A percentile compares a stretch with the other conserved stretches of the same genome.
Evolutionary conservation across 2,888 invertebrate genomes (phyloP).

Genomic region (Pammene fasciana): DNA sequence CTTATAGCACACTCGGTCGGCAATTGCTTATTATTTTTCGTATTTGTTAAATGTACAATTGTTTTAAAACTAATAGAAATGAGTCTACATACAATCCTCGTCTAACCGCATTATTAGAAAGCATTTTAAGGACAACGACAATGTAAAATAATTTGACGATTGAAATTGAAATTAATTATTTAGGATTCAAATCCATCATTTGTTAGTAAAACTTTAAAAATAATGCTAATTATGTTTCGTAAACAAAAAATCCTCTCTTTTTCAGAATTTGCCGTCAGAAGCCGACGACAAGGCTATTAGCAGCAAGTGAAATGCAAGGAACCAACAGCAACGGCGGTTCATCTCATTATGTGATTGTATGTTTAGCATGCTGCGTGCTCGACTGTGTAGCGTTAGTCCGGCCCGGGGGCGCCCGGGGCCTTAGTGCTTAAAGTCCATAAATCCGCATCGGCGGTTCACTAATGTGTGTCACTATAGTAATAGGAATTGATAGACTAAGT

Average conservation of each 20-base stretch:
- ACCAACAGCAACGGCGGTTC: conserved; percentile 25
- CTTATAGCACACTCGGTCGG: too few relatives aligned
- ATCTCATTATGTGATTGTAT: conserved; percentile 20
- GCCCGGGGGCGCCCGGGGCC: conserved; percentile 3
- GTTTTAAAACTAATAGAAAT: too few relatives aligned
- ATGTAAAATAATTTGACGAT: too few relatives aligned
- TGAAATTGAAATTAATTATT: too few relatives aligned
- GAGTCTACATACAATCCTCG: too few relatives aligned
- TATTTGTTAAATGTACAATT: too few relatives aligned
- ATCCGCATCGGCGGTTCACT: conserved; percentile 46
- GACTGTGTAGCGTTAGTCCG: conserved; percentile 21
- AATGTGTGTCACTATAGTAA: conserved; percentile 66
- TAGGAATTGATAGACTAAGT: conserved; percentile 82
- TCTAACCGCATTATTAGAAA: too few relatives aligned
- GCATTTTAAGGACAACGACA: too few relatives aligned
- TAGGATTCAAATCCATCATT: too few relatives aligned
- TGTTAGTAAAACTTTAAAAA: too few relatives aligned
- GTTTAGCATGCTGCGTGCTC: conserved; percentile 20
- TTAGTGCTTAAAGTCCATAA: conserved; percentile 42
- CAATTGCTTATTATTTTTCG: too few relatives aligned
- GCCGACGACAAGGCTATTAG: conserved; percentile 47
- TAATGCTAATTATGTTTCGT: neutral
- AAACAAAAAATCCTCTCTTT: conserved; percentile 41
- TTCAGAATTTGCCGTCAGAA: conserved; percentile 51
- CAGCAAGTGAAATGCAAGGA: conserved; percentile 47